Percentiles rank a stretch among this genome's conserved stretches.
Conservation (phyloP, 2,113 vertebrate genomes). For the Perca flavescens region DNA sequence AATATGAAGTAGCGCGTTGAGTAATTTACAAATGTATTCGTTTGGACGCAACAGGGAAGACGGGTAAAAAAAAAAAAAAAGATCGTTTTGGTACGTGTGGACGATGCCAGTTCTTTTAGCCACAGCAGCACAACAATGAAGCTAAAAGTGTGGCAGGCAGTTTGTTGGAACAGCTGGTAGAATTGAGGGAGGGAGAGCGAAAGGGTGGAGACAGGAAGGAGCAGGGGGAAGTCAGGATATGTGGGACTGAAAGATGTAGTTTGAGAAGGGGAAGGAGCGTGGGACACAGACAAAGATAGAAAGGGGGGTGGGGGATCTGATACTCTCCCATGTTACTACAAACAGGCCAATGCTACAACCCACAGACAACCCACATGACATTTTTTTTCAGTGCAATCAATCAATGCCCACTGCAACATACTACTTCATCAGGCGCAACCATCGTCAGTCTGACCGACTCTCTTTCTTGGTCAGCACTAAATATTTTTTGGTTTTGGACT, state of each 20-base stretch:
- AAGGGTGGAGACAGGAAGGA: slow-evolving; percentile 55
- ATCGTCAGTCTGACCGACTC: not conserved
- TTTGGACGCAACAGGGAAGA: too few relatives aligned
- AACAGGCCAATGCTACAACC: not conserved
- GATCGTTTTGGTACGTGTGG: too few relatives aligned
- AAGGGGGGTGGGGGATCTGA: not conserved
- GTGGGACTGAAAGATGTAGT: slow-evolving; percentile 24
- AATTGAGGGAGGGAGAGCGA: slow-evolving; percentile 10
- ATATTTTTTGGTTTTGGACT: not conserved
- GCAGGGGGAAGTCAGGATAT: slow-evolving; percentile 16
- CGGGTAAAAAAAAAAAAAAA: too few relatives aligned
- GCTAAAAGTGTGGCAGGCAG: slow-evolving; percentile 15
- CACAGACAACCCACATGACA: not conserved
- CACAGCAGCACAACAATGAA: not conserved
- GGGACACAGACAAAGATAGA: not conserved
- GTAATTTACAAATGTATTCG: too few relatives aligned
- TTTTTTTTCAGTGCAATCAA: too few relatives aligned
- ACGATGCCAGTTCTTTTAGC: not conserved
- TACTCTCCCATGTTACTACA: not conserved
- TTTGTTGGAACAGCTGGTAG: slow-evolving; percentile 65
- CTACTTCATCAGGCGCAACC: not conserved
- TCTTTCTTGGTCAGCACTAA: not conserved
- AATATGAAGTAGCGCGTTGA: too few relatives aligned
- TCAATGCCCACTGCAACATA: not conserved
- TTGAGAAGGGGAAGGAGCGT: not conserved